Evolutionary conservation across 2,113 vertebrate species (phyloP).

Genomic region (Vidua chalybeata): DNA sequence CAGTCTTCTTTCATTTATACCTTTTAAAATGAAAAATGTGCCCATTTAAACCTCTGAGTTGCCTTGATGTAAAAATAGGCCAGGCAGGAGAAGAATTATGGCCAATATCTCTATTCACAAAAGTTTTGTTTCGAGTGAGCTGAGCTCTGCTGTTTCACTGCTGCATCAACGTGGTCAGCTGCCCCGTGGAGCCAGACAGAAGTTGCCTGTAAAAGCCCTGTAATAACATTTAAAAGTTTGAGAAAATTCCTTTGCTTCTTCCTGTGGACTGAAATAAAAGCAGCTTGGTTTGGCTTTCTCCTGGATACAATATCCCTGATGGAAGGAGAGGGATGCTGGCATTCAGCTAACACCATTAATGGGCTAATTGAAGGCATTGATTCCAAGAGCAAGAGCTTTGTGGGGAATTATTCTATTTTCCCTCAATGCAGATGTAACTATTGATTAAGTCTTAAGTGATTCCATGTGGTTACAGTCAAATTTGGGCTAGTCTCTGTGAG

Average conservation of each 20-base stretch:
- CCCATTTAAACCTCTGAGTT: background rate
- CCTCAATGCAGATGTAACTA: background rate
- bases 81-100: background rate
- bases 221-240: background rate
- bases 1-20: background rate
- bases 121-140: background rate
- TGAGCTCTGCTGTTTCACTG: background rate
- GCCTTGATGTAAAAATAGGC: background rate
- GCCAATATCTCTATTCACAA: background rate
- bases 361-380: slow-evolving; percentile 1
- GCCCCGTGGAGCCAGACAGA: background rate
- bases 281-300: background rate
- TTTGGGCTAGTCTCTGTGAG: background rate
- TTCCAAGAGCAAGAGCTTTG: background rate
- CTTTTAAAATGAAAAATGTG: slow-evolving; percentile 12
- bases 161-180: background rate
- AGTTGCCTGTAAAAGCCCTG: background rate
- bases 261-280: background rate
- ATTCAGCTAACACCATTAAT: background rate
- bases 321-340: background rate
- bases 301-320: background rate
- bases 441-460: background rate
- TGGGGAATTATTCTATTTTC: slow-evolving; percentile 4
- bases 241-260: background rate
- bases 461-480: background rate